Evolutionary conservation across 2,797 vertebrate genomes (phyloP).

Genomic region (Heteromormyrus szaboi): DNA sequence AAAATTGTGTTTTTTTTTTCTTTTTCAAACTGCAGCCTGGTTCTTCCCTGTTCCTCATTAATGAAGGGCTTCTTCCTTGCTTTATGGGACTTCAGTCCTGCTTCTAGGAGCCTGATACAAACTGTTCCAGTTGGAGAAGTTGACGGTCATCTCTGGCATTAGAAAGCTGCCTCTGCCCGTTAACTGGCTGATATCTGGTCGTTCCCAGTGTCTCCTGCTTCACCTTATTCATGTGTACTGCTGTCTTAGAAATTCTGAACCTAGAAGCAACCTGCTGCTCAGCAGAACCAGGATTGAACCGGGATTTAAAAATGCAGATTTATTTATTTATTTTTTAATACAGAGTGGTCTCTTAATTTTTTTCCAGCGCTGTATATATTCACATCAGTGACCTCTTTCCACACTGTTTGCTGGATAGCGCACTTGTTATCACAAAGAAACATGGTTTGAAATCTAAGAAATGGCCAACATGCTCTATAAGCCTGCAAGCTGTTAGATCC

Average conservation of each 20-base stretch:
- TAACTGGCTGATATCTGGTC: background rate
- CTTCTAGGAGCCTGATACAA: background rate
- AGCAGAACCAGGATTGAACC: background rate
- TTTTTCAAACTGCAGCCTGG: background rate
- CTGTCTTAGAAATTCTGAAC: background rate
- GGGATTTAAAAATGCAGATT: background rate
- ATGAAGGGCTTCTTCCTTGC: background rate
- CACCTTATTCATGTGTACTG: background rate
- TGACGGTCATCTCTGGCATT: background rate
- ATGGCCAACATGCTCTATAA: slow-evolving; percentile 19
- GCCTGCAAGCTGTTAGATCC: slow-evolving; percentile 21
- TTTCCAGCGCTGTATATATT: background rate
- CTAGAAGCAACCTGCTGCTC: background rate
- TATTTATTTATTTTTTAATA: background rate
- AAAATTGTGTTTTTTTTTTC: background rate
- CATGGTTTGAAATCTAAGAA: slow-evolving; percentile 8
- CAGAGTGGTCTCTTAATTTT: background rate
- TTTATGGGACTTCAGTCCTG: background rate
- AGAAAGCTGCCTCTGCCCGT: background rate
- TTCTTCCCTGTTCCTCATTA: background rate
- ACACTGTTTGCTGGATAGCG: background rate
- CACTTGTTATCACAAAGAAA: slow-evolving; percentile 14
- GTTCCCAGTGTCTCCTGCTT: background rate
- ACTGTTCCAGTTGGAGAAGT: background rate
- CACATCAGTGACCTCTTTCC: background rate